Evolutionary conservation across 53 echinoderm and acorn worm genomes (phyloP).

Genomic region (Echinarachnius parma): DNA sequence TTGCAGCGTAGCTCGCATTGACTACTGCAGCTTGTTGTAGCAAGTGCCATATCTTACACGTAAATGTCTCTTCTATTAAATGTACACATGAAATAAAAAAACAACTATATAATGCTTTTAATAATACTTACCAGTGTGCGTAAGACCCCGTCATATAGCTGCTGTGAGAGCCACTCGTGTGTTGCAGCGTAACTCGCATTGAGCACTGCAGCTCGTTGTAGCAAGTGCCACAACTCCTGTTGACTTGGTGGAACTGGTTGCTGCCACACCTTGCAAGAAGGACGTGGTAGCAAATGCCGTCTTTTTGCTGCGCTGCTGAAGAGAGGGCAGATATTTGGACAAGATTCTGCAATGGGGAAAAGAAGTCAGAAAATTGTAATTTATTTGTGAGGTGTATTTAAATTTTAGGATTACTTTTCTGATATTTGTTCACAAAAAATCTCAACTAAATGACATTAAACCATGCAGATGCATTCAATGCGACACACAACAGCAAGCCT

Average conservation of each 20-base stretch:
- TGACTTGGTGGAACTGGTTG: constrained; percentile 43
- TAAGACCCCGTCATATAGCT: constrained; percentile 41
- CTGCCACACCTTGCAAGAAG: constrained; percentile 46
- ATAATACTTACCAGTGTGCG: constrained; percentile 48
- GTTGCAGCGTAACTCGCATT: constrained; percentile 29
- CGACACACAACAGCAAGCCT: too few species aligned
- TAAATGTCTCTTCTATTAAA: too few species aligned
- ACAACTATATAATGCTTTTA: too few species aligned
- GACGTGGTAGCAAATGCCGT: not conserved
- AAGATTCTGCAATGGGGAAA: constrained; percentile 35
- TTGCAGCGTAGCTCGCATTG: constrained; percentile 29
- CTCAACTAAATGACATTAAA: too few species aligned
- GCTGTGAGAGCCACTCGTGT: constrained; percentile 22
- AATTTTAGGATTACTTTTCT: too few species aligned
- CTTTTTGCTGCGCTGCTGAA: constrained; percentile 1
- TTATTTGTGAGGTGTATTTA: too few species aligned
- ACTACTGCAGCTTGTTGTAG: too few species aligned
- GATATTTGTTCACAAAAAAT: too few species aligned
- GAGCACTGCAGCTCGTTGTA: constrained; percentile 18
- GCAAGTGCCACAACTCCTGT: constrained; percentile 40
- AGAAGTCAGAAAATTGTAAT: too few species aligned
- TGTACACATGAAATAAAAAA: too few species aligned
- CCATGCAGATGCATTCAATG: too few species aligned
- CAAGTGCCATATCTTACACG: too few species aligned
- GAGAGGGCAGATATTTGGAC: constrained; percentile 12